Percentiles rank a stretch among this genome's conserved stretches.
These are phyloP conservation scores for Corydoras sp. DNA, from an alignment of 2,113 vertebrate genomes.

Conservation along the genomic window DNA sequence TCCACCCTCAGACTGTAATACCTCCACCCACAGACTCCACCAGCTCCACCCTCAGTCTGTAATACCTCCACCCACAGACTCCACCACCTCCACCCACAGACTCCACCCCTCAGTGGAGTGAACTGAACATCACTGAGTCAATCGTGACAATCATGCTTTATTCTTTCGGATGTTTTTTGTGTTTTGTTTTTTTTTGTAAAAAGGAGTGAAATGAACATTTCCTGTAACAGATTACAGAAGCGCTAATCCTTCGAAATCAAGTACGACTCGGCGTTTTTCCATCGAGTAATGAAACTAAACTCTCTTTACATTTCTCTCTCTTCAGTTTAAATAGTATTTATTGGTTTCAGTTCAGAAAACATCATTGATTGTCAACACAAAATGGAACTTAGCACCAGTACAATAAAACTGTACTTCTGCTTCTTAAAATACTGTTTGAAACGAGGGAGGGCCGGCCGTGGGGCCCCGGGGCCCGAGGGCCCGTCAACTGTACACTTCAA, in stretches of 20 bases:
- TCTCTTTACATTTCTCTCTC: constrained; percentile 63
- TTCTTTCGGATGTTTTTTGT: constrained; percentile 55
- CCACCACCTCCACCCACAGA: no score
- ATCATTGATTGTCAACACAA: constrained; percentile 82
- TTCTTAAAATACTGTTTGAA: constrained; percentile 70
- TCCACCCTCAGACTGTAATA: no score
- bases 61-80: no score
- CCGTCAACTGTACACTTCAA: constrained; percentile 66
- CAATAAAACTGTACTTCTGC: constrained; percentile 97
- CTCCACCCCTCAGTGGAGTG: neutral
- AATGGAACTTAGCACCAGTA: constrained; percentile 95
- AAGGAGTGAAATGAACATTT: constrained; percentile 60
- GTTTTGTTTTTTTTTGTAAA: constrained; percentile 57
- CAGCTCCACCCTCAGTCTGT: no score
- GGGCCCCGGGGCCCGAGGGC: constrained; percentile 60
- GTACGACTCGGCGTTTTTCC: constrained; percentile 43
- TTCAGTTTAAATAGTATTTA: constrained; percentile 72
- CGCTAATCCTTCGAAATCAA: constrained; percentile 41
- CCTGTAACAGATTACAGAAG: constrained; percentile 49
- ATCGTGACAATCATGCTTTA: constrained; percentile 75
- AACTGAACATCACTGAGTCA: constrained; percentile 40
- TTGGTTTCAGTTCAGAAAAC: constrained; percentile 74
- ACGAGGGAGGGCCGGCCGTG: constrained; percentile 53
- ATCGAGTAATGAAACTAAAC: constrained; percentile 59
- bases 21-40: no score